Evolutionary conservation across 2,888 invertebrate species (phyloP).

Genomic region (Homarus gammarus): DNA sequence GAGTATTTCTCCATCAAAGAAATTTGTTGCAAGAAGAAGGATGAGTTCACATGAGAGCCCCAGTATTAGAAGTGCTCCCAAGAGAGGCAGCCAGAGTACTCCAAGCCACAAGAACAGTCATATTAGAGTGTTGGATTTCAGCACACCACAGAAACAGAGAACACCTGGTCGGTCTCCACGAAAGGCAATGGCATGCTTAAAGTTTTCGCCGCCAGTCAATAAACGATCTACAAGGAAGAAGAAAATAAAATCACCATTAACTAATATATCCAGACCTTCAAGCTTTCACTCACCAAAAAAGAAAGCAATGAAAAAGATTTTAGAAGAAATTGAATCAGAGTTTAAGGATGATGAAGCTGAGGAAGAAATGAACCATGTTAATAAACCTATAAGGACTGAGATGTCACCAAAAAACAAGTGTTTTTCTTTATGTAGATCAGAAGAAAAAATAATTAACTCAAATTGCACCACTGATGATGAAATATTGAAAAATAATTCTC

Average conservation of each 20-base stretch:
- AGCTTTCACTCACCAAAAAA: neutral
- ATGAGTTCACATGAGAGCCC: constrained; percentile 35
- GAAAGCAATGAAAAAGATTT: constrained; percentile 2
- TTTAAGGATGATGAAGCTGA: neutral
- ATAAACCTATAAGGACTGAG: neutral
- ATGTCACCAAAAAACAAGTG: neutral
- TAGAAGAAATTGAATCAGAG: constrained; percentile 25
- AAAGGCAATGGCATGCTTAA: constrained; percentile 41
- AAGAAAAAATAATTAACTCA: neutral
- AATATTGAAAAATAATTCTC: neutral
- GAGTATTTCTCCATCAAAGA: constrained; percentile 47
- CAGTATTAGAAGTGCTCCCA: neutral
- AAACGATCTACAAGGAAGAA: constrained; percentile 11
- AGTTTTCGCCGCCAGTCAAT: constrained; percentile 49
- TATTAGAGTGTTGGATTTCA: constrained; percentile 59
- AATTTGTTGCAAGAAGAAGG: constrained; percentile 5
- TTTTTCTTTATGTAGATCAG: neutral
- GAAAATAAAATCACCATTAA: neutral
- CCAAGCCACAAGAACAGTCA: constrained; percentile 60
- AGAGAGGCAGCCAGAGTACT: constrained; percentile 59
- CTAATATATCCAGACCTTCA: neutral
- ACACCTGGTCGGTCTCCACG: constrained; percentile 7
- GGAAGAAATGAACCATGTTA: neutral
- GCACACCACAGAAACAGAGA: constrained; percentile 55
- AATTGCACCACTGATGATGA: neutral